Base-by-base conservation (phyloP, 1,140 invertebrate species). In the Bombus superbus region DNA sequence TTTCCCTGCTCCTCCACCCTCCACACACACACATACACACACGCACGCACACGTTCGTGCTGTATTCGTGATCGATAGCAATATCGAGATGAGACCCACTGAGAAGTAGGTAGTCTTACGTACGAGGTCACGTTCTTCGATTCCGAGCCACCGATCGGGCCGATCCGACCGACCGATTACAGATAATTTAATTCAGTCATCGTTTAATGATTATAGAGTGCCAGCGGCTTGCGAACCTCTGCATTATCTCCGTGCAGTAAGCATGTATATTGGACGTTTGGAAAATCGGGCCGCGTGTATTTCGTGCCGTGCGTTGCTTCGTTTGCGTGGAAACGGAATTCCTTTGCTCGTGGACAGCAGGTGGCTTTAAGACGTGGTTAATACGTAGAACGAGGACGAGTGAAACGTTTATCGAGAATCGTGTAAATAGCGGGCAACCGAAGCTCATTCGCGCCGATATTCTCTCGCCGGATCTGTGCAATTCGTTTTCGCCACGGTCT, bases 151-250 rank as follows among this genome's bases (percentile, higher is more conserved):
- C 89, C 86, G 92, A 92, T 88, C 89, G 88, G 47, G 22, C 53
- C 81, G 72, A 92, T 90, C 88, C 88, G 47, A 35, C 59, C 81
- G 72, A 44, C 81, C 89, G 92, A 94, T 95, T 94, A 93, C 83
- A 84, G 93, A 92, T 94, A 93, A 95, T 94, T 93, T 93, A 93
- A 94, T 94, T 94, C 94, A 94, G 91, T 92, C 85, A 89, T 93
- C 90, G 74, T 91, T 83, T 93, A 92, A 92, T 89, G 93, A 94
- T 94, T 93, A 93, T 88, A 90, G 59, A 62, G 89, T 87, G 92
- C 75, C 57, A 73, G 85, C 2, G 22, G 79, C 28, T 72, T 32
- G 18, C 53, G 32, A 42, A 44, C 69, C 59, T 77, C 53, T 76
- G 86, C 57, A 72, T 82, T 87, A 87, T 38, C 22, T 62, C 2